Conservation (phyloP, 2,888 invertebrate species). For the Caenorhabditis macrosperma region DNA sequence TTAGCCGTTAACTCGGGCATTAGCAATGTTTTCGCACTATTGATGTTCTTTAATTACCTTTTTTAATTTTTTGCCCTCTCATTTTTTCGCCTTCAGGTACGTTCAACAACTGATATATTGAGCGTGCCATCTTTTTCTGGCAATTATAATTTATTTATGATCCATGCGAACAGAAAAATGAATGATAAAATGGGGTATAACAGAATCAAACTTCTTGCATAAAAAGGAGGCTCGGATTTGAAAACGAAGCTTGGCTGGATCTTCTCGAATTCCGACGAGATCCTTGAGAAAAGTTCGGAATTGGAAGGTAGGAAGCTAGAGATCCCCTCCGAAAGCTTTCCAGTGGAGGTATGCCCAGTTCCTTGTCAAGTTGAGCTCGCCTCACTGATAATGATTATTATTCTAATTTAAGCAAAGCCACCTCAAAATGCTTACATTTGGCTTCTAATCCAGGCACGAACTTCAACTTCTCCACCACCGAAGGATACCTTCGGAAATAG, state of each 20-base stretch:
- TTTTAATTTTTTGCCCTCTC: too few species aligned
- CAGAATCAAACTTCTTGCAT: conserved; percentile 57
- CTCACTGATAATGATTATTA: conserved; percentile 59
- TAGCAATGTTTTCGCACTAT: too few species aligned
- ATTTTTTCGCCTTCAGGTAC: too few species aligned
- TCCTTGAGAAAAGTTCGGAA: conserved; percentile 58
- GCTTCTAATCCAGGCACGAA: conserved; percentile 72
- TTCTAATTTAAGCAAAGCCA: neutral
- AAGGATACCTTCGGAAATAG: conserved; percentile 72
- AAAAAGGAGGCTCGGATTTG: conserved; percentile 60
- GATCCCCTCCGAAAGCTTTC: conserved; percentile 69
- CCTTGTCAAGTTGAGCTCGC: conserved; percentile 72
- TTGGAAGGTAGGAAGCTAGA: conserved; percentile 70
- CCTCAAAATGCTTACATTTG: conserved; percentile 58
- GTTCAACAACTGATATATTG: too few species aligned
- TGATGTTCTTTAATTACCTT: too few species aligned
- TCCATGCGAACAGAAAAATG: neutral
- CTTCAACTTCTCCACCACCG: conserved; percentile 70
- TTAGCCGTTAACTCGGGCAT: too few species aligned
- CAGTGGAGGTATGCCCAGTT: conserved; percentile 71
- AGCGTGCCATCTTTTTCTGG: too few species aligned
- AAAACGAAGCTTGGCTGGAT: conserved; percentile 67
- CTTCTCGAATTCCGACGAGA: conserved; percentile 62
- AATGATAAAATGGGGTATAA: too few species aligned
- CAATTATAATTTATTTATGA: too few species aligned